phyloP scores from a whole-genome alignment of 2,888 invertebrate genomes.

The Cheilosia impressa region DNA sequence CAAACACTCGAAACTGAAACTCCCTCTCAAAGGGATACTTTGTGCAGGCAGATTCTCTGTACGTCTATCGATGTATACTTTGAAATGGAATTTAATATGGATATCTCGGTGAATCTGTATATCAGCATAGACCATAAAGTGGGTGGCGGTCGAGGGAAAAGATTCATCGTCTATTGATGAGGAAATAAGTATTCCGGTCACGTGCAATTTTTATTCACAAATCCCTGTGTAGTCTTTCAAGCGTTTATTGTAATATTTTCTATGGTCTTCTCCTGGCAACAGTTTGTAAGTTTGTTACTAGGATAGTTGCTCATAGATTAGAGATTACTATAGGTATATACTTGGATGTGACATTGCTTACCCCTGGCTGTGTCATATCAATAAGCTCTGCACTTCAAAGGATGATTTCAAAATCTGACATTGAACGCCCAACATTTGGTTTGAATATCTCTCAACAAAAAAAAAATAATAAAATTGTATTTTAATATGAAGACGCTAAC shows the following conservation, averaged over 20 bases:
- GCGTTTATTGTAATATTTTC: conserved; percentile 53
- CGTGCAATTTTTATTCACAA: conserved; percentile 76
- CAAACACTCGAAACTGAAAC: conserved; percentile 44
- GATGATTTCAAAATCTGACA: background rate
- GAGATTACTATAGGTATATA: background rate
- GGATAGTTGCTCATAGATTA: conserved; percentile 12
- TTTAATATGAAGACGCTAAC: too few species aligned
- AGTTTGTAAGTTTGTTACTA: conserved; percentile 50
- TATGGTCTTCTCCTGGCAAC: conserved; percentile 45
- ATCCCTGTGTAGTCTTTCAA: conserved; percentile 66
- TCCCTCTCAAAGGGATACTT: conserved; percentile 32
- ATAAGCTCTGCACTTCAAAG: conserved; percentile 2
- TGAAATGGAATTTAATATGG: conserved; percentile 61
- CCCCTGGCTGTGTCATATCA: background rate
- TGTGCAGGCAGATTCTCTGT: conserved; percentile 13
- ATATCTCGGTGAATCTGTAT: conserved; percentile 61
- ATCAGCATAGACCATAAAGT: conserved; percentile 6
- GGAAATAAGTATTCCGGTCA: conserved; percentile 76
- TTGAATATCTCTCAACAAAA: too few species aligned
- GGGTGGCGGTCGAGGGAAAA: conserved; percentile 24
- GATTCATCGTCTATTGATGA: conserved; percentile 64
- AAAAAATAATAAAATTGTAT: too few species aligned
- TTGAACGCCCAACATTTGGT: background rate
- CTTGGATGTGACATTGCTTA: background rate
- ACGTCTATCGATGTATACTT: conserved; percentile 32